Conservation (phyloP, 2,113 vertebrate genomes). For the Sigmodon hispidus region DNA sequence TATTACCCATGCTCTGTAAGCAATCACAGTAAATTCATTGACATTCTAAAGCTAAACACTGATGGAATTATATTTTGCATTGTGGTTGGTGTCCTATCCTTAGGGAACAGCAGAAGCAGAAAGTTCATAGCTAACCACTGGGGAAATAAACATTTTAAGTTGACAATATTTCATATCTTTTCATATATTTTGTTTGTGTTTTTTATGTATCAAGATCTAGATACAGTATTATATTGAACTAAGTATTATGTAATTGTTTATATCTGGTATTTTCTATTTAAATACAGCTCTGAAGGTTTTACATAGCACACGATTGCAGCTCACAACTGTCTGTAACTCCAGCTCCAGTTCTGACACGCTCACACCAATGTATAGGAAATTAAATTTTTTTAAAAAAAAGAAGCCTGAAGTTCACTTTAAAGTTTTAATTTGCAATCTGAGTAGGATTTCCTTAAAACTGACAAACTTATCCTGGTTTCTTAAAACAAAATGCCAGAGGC, state of each 20-base stretch:
- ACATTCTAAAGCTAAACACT: background rate
- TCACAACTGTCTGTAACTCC: too few species aligned
- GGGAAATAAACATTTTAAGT: background rate
- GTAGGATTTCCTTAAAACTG: background rate
- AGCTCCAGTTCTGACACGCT: too few species aligned
- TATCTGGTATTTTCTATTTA: background rate
- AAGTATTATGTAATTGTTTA: background rate
- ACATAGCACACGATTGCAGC: background rate
- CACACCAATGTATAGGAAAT: too few species aligned
- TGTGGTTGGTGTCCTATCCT: background rate
- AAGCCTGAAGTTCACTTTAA: background rate
- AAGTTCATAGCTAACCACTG: background rate
- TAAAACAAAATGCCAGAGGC: background rate
- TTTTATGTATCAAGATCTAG: background rate
- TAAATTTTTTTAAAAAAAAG: too few species aligned
- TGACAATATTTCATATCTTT: background rate
- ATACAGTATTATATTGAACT: background rate
- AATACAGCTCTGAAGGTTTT: background rate
- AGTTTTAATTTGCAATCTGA: background rate
- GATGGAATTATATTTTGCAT: background rate
- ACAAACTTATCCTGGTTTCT: background rate
- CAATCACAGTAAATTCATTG: background rate
- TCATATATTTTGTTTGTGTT: background rate
- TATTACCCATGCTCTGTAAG: too few species aligned
- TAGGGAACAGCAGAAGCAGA: background rate